Evolutionary conservation across 2,797 vertebrate species (phyloP), one percentile per base, ranked within the genome.

Genomic region (Fratercula arctica): DNA sequence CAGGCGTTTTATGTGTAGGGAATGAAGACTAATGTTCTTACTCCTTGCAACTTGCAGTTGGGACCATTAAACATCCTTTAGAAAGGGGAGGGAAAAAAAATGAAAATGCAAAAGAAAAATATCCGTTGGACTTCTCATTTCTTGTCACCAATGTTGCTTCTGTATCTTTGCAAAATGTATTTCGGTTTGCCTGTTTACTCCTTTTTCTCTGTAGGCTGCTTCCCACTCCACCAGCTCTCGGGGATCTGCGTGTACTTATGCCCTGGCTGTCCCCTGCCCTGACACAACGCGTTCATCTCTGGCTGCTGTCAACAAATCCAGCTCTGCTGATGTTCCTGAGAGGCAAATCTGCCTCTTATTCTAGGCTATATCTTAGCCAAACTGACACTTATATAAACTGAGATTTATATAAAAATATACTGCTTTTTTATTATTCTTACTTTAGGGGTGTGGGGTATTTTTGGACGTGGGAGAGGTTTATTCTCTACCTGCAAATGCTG

Each of bases 11-110:
- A 90, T 93, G 69, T 73, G 75, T 67, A 76, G 70, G 51, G 53
- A 96, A 95, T 96, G 94, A 96, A 97, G 95, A 95, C 94, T 92
- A 92, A 96, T 93, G 90, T 70, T 91, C 89, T 89, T 92, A 84
- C 56, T 94, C 77, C 63, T 92, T 95, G 60, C 74, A 82, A 57
- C 56, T 90, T 92, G 72, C 43, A 91, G 85, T 76, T 64, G 60
- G 63, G 79, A 86, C 67, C 26, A 28, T 94, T 94, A 95, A 74
- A 89, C 57, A 68, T 72, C 41, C 70, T 76, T 93, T 56, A 66
- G 51, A 78, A 73, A 83, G n/a, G 7, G 25, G 33, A 77, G 16
- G 46, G 31, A 3, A 33, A 75, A 50, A 94, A 87, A 88, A 57
- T 17, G 2, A 87, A 85, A 89, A 84, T 26, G 2, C 33, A n/a